Percentiles rank a stretch among this genome's conserved stretches.
phyloP scores from a whole-genome alignment of 1,140 invertebrate species.

The Plutomurus gul region DNA sequence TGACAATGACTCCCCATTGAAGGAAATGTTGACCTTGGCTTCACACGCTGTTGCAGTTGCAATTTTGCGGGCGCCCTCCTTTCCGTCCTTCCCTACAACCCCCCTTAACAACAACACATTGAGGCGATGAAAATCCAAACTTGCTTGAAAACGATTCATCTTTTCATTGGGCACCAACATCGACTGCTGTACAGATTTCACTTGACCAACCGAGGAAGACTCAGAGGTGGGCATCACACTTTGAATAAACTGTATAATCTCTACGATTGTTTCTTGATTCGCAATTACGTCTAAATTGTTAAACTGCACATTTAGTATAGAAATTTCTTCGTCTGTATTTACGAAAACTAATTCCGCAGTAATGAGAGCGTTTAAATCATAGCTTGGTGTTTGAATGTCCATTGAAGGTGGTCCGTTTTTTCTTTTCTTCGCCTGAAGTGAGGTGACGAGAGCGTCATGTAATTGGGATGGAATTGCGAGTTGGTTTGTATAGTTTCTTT shows the following conservation, averaged over 20 bases:
- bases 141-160: slow-evolving; percentile 65
- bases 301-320: slow-evolving; percentile 84
- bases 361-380: slow-evolving; percentile 82
- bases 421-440: slow-evolving; percentile 53
- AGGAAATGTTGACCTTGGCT: slow-evolving; percentile 84
- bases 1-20: slow-evolving; percentile 62
- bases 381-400: slow-evolving; percentile 54
- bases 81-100: slow-evolving; percentile 69
- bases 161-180: neutral
- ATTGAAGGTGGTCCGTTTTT: slow-evolving; percentile 15
- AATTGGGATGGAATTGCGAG: slow-evolving; percentile 48
- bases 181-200: neutral
- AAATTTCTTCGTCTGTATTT: slow-evolving; percentile 60
- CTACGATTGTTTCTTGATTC: slow-evolving; percentile 93
- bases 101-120: slow-evolving; percentile 84
- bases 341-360: slow-evolving; percentile 78
- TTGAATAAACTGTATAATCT: slow-evolving; percentile 83
- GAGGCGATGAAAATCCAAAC: slow-evolving; percentile 88
- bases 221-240: slow-evolving; percentile 67
- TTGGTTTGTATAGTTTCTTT: slow-evolving; percentile 35
- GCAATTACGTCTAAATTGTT: slow-evolving; percentile 95
- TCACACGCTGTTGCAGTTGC: slow-evolving; percentile 89
- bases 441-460: slow-evolving; percentile 50
- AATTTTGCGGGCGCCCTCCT: slow-evolving; percentile 79
- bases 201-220: neutral